Conservation (phyloP, 2,113 vertebrate species). For the Azemiops feae region DNA sequence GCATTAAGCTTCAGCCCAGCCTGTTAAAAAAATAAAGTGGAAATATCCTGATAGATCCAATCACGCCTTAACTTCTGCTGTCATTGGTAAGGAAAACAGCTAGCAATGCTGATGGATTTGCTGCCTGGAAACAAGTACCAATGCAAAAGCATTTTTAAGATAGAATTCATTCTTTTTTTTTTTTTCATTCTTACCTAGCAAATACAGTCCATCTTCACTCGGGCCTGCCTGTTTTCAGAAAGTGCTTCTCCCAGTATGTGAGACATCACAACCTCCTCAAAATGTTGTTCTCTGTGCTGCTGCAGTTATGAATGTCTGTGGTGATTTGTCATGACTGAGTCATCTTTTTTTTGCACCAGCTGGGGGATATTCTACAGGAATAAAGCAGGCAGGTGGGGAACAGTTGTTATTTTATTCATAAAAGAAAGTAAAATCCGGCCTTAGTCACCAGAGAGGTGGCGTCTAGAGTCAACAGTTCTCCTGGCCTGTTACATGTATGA, state of each 20-base stretch:
- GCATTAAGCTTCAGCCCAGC: background rate
- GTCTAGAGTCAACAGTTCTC: background rate
- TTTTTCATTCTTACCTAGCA: background rate
- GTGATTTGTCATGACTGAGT: conserved; percentile 22
- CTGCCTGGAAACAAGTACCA: background rate
- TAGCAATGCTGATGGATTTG: background rate
- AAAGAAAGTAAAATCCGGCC: background rate
- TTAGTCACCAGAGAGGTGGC: background rate
- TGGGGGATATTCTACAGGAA: background rate
- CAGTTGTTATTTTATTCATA: conserved; percentile 1
- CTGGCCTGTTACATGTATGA: background rate
- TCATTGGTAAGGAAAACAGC: background rate
- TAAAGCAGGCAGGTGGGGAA: conserved; percentile 1
- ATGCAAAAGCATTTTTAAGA: background rate
- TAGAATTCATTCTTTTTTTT: background rate
- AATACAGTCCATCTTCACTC: background rate
- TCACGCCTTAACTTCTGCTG: background rate
- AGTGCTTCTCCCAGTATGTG: too few relatives aligned
- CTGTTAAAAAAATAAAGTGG: background rate
- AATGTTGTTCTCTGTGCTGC: background rate
- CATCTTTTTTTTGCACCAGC: background rate
- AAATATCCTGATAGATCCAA: background rate
- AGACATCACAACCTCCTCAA: background rate
- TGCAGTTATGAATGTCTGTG: background rate
- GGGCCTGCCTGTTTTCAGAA: background rate